Conservation (phyloP, 2,797 vertebrate species). For the Heterohyrax brucei region DNA sequence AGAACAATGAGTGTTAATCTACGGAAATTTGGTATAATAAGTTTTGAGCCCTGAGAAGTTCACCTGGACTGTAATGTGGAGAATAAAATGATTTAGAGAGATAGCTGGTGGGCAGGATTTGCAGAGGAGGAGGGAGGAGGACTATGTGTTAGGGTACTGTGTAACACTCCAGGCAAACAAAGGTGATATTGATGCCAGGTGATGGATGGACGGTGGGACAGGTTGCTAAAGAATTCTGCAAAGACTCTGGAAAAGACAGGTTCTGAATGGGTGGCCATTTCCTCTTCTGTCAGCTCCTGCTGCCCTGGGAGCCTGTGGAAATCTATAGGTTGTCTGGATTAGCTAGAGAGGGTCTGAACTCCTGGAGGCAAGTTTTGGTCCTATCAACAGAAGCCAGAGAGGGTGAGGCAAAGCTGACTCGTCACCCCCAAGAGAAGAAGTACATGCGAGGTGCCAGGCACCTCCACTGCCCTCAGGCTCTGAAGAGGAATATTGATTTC, state of each 20-base stretch:
- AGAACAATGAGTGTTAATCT: not conserved
- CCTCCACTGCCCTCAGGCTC: not conserved
- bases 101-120: not conserved
- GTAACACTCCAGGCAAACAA: no score
- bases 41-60: not conserved
- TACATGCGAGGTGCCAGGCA: not conserved
- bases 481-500: slow-evolving; percentile 51
- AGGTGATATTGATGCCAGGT: not conserved
- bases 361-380: not conserved
- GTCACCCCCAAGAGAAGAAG: not conserved
- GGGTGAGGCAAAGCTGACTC: not conserved
- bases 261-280: not conserved
- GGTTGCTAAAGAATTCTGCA: not conserved
- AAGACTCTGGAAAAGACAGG: not conserved
- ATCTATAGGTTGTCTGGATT: no score
- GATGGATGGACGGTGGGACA: not conserved
- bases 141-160: not conserved
- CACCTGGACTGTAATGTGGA: not conserved
- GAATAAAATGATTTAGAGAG: not conserved
- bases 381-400: not conserved
- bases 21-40: not conserved
- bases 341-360: not conserved
- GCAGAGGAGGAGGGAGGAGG: not conserved
- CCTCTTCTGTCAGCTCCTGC: not conserved
- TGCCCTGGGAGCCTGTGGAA: not conserved